Percentiles rank a stretch among this genome's conserved stretches.
phyloP scores from a whole-genome alignment of 1,140 invertebrate species.

The Nasonia vitripennis region DNA sequence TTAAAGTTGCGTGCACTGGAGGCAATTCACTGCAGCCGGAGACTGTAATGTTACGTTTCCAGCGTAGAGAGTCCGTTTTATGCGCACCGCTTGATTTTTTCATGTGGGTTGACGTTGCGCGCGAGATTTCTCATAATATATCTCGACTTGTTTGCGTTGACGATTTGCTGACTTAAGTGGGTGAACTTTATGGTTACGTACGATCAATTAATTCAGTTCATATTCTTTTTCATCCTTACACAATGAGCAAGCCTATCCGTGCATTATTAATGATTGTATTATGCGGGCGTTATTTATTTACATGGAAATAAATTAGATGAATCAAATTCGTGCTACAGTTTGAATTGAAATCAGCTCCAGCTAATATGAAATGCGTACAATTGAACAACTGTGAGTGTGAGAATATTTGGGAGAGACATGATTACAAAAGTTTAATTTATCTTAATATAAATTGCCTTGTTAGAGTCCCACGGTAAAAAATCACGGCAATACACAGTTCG shows the following conservation, averaged over 20 bases:
- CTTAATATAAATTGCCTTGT: no score
- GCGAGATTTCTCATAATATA: constrained; percentile 16
- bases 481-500: no score
- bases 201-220: constrained; percentile 6
- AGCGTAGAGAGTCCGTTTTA: constrained; percentile 5
- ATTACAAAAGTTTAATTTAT: no score
- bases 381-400: no score
- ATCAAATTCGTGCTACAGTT: no score
- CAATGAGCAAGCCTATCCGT: no score
- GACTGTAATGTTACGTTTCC: constrained; percentile 13
- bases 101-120: not conserved
- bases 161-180: constrained; percentile 16
- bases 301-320: not conserved
- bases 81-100: constrained; percentile 8
- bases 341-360: no score
- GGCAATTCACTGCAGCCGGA: not conserved
- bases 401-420: no score
- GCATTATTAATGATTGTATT: not conserved
- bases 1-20: not conserved
- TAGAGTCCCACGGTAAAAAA: no score
- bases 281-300: not conserved
- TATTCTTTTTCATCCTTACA: not conserved
- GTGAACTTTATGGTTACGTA: not conserved
- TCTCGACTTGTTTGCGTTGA: constrained; percentile 5
- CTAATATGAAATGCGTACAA: no score